Base-by-base conservation (phyloP, 2,888 invertebrate genomes). In the Syritta pipiens region DNA sequence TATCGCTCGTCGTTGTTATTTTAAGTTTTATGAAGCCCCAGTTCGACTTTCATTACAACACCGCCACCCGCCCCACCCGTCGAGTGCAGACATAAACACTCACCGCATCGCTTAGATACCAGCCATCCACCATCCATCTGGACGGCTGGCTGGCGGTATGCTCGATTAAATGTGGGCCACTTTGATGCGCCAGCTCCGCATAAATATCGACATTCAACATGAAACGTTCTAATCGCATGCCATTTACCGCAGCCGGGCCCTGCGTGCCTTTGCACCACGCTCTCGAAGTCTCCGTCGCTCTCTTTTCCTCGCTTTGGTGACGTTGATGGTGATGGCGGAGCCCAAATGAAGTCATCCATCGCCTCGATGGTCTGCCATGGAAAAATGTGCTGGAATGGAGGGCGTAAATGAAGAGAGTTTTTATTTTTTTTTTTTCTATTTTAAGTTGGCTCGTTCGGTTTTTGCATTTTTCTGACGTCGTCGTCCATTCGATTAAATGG, bases 201-300 rank as follows among this genome's bases (percentile, higher is more conserved):
- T 26, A 69, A 71, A 71, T 71, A 62, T 62, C 62, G 20, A 62
- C 62, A 71, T 62, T 17, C 51, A 46, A 62, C 60, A 62, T 53
- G 71, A 48, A 42, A 24, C 55, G 48, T n/a, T n/a, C 30, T 57
- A 63, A 72, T 63, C 26, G 55, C 30, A 49, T 42, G 49, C 49
- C 65, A 57, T 65, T 72, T 49, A 37, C 55, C 28, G 30, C 65
- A 30, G 17, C 71, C 53, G 53, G 26, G 24, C 22, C 0, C 35
- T 35, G 37, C 12, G 26, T 7, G 32, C 14, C 24, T 46, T 28
- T 35, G 17, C 7, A 24, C 37, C n/a, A n/a, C n/a, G n/a, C n/a
- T n/a, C n/a, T n/a, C n/a, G n/a, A n/a, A n/a, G n/a, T n/a, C n/a
- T n/a, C n/a, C n/a, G n/a, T n/a, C n/a, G n/a, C n/a, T n/a, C n/a